A percentile compares a stretch with the other conserved stretches of the same genome.
Evolutionary conservation across 2,797 vertebrate genomes (phyloP).

Genomic region (Falco biarmicus): DNA sequence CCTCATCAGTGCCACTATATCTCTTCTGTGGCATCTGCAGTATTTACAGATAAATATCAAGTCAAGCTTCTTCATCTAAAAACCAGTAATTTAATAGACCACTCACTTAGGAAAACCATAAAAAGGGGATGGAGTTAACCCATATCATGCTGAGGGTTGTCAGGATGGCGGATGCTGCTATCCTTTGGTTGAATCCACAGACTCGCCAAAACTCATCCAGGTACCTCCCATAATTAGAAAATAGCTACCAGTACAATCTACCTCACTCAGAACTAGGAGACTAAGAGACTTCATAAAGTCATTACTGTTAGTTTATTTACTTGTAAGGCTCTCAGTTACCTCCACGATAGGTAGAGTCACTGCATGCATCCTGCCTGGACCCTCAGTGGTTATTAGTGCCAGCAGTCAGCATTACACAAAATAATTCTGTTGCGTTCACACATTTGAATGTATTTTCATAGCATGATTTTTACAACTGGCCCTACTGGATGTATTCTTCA

Average conservation of each 20-base stretch:
- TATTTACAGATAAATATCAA: neutral
- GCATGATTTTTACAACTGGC: neutral
- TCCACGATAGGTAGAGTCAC: neutral
- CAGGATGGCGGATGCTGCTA: neutral
- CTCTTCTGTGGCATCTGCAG: neutral
- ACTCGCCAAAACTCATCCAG: neutral
- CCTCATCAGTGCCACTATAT: neutral
- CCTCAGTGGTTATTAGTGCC: accelerated
- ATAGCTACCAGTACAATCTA: neutral
- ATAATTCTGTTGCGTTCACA: neutral
- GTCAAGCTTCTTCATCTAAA: neutral
- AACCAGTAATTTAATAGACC: neutral
- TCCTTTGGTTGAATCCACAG: neutral
- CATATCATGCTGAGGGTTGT: neutral
- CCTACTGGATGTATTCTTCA: neutral
- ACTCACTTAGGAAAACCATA: neutral
- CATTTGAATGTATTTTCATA: neutral
- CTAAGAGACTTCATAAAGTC: neutral
- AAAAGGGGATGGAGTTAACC: neutral
- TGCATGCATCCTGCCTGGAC: neutral
- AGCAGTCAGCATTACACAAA: neutral
- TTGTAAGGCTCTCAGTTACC: neutral
- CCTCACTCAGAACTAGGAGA: neutral
- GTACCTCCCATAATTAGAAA: neutral
- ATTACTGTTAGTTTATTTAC: neutral